phyloP scores from a whole-genome alignment of 1,140 invertebrate species.

The Lepidotrigona ventralis region DNA sequence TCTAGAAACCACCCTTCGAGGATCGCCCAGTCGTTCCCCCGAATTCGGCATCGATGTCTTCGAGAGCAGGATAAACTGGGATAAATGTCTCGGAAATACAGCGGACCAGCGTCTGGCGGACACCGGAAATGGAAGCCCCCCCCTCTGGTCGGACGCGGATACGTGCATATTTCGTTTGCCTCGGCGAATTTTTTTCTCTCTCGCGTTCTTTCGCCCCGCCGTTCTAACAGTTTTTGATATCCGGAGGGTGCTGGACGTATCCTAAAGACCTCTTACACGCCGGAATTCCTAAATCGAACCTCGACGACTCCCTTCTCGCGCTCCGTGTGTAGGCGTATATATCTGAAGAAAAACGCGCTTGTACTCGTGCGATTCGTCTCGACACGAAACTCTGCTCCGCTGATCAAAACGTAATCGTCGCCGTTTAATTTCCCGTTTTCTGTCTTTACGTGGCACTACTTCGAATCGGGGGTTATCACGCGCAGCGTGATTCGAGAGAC shows the following conservation, averaged over 20 bases:
- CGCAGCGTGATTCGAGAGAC: neutral
- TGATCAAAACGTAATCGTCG: neutral
- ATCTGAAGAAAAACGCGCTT: neutral
- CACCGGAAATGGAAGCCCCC: slow-evolving; percentile 82
- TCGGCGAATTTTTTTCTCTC: slow-evolving; percentile 70
- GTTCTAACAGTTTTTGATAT: slow-evolving; percentile 75
- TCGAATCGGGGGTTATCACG: neutral
- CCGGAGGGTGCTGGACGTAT: slow-evolving; percentile 67
- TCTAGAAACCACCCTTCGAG: slow-evolving; percentile 19
- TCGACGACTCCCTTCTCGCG: neutral
- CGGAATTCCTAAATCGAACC: slow-evolving; percentile 32
- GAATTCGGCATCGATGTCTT: slow-evolving; percentile 43
- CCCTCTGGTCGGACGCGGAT: slow-evolving; percentile 81
- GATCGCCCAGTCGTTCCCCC: neutral
- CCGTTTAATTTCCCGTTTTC: neutral
- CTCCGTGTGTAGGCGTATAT: too few relatives aligned
- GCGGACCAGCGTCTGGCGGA: slow-evolving; percentile 73
- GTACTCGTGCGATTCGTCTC: neutral
- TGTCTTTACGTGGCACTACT: too few relatives aligned
- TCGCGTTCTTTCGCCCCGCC: slow-evolving; percentile 52
- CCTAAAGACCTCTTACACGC: neutral
- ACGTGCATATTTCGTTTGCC: slow-evolving; percentile 76
- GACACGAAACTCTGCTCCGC: neutral
- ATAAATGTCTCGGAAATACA: slow-evolving; percentile 82
- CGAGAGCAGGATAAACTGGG: slow-evolving; percentile 78